Percentiles rank a stretch among this genome's conserved stretches.
Evolutionary conservation across 2,888 invertebrate species (phyloP).

Genomic region (Harpalus rubripes): DNA sequence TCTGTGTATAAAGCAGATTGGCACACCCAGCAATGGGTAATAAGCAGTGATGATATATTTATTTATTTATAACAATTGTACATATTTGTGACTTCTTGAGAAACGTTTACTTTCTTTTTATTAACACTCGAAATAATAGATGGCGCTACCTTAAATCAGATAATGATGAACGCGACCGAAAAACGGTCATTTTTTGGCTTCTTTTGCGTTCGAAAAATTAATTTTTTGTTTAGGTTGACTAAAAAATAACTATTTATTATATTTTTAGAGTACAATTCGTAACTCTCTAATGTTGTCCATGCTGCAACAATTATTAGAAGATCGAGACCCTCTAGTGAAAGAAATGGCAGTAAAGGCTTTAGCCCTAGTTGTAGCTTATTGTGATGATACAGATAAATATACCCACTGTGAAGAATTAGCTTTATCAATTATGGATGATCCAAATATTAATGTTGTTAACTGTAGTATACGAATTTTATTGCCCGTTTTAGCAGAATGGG

Average conservation of each 20-base stretch:
- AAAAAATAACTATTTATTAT: neutral
- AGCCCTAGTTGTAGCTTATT: constrained; percentile 81
- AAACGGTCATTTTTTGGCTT: no score
- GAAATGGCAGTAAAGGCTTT: constrained; percentile 82
- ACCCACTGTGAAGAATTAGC: constrained; percentile 81
- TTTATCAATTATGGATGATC: constrained; percentile 80
- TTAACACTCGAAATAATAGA: no score
- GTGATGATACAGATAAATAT: constrained; percentile 84
- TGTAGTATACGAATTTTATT: constrained; percentile 80
- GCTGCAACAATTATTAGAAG: constrained; percentile 86
- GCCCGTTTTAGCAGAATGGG: constrained; percentile 84
- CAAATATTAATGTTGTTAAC: constrained; percentile 79
- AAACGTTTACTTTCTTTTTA: no score
- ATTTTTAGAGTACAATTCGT: constrained; percentile 80
- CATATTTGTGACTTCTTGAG: no score
- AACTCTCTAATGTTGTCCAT: constrained; percentile 85
- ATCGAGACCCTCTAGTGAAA: constrained; percentile 82
- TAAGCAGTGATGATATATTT: no score
- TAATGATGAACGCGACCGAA: no score
- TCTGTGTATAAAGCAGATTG: no score
- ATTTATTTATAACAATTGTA: no score
- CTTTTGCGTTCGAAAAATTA: no score
- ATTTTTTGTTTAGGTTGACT: no score
- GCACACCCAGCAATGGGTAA: no score
- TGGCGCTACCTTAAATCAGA: no score